These are phyloP conservation scores for Albula glossodonta DNA, from an alignment of 2,113 vertebrate species.

Conservation along the genomic window DNA sequence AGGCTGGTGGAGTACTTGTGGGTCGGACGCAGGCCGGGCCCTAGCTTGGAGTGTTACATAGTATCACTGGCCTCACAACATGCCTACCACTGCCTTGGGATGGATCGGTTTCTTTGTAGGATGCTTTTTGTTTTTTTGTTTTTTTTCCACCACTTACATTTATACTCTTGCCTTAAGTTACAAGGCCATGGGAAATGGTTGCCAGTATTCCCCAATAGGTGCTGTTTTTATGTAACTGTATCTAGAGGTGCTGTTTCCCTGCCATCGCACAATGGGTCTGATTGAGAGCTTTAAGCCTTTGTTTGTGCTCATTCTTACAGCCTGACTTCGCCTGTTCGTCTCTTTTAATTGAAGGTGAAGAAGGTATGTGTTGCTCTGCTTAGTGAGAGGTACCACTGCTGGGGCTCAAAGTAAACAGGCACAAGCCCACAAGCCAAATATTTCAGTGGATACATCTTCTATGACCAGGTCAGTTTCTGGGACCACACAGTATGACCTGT, in stretches of 20 bases:
- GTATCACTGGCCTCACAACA: neutral
- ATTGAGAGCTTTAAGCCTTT: slow-evolving; percentile 36
- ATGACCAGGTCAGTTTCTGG: no score
- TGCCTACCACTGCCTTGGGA: neutral
- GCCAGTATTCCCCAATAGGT: neutral
- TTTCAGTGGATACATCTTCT: no score
- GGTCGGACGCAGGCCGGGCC: neutral
- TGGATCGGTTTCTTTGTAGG: neutral
- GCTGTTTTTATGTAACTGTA: neutral
- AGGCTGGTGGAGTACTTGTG: neutral
- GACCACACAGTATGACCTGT: no score
- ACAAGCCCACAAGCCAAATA: no score
- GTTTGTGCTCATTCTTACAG: neutral
- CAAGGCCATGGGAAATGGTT: neutral
- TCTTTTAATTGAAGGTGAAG: neutral
- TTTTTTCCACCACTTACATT: neutral
- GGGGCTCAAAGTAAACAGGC: no score
- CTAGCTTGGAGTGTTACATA: neutral
- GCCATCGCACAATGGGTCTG: slow-evolving; percentile 1
- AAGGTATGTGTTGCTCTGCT: neutral
- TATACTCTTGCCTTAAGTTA: neutral
- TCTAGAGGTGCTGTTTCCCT: neutral
- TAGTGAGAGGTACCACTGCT: no score
- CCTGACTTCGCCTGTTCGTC: neutral
- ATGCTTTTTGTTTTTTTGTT: neutral